phyloP scores from a whole-genome alignment of 2,113 vertebrate genomes.

The Cavia porcellus region DNA sequence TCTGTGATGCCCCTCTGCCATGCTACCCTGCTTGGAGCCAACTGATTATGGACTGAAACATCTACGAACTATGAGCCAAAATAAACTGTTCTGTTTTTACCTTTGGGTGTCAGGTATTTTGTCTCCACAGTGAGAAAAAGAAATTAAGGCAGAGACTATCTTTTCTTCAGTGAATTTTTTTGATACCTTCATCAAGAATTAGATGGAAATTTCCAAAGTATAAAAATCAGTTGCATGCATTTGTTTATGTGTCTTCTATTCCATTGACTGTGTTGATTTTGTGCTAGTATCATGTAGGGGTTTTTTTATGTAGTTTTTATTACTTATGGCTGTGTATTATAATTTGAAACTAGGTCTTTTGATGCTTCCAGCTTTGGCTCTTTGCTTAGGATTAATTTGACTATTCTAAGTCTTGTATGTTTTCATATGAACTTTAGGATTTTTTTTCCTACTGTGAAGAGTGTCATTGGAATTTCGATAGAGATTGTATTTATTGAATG shows the following conservation, averaged over 20 bases:
- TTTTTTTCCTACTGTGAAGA: background rate
- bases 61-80: background rate
- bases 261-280: background rate
- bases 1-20: background rate
- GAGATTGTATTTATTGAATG: background rate
- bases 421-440: background rate
- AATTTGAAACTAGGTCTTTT: background rate
- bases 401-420: background rate
- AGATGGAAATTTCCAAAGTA: background rate
- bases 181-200: background rate
- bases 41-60: background rate
- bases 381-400: background rate
- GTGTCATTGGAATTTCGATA: background rate
- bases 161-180: background rate
- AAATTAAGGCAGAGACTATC: background rate
- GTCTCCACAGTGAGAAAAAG: background rate
- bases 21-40: background rate
- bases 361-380: background rate
- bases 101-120: background rate
- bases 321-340: background rate
- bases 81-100: background rate
- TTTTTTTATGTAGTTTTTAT: background rate
- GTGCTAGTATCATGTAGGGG: background rate
- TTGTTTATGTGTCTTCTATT: background rate
- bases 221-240: background rate